phyloP scores from a whole-genome alignment of 2,888 invertebrate species.

The Ypsolopha scabrella region DNA sequence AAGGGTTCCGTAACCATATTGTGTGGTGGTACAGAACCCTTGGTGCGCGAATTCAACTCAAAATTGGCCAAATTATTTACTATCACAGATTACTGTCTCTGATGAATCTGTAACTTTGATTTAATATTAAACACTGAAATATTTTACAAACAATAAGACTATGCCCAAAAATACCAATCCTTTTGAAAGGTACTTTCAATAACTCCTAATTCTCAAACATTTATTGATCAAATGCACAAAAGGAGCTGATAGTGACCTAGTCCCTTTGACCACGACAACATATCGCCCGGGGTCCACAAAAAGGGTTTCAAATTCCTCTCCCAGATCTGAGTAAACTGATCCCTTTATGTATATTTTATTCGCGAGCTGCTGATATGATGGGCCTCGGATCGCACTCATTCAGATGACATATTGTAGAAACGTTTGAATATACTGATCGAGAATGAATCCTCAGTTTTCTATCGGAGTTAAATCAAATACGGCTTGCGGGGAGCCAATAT shows the following conservation, averaged over 20 bases:
- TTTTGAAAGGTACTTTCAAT: not conserved
- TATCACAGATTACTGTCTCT: too few relatives aligned
- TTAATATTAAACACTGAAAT: too few relatives aligned
- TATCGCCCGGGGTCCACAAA: slow-evolving; percentile 38
- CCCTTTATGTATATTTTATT: slow-evolving; percentile 64
- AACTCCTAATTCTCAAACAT: not conserved
- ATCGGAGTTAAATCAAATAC: slow-evolving; percentile 46
- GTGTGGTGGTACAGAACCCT: too few relatives aligned
- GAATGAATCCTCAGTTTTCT: slow-evolving; percentile 42
- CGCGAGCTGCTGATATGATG: slow-evolving; percentile 51
- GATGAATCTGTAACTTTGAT: too few relatives aligned
- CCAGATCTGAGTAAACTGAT: slow-evolving; percentile 47
- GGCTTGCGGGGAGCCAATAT: slow-evolving; percentile 40
- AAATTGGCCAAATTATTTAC: too few relatives aligned
- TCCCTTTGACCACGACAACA: slow-evolving; percentile 50
- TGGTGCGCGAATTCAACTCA: too few relatives aligned
- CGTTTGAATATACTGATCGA: slow-evolving; percentile 47
- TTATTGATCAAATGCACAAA: not conserved
- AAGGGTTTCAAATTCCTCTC: slow-evolving; percentile 38
- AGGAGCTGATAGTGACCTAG: not conserved
- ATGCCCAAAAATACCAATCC: too few relatives aligned
- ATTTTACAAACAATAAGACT: too few relatives aligned
- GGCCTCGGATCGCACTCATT: slow-evolving; percentile 53
- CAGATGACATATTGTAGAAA: slow-evolving; percentile 61
- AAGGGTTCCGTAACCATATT: too few relatives aligned